Evolutionary conservation across 2,888 invertebrate species (phyloP).

Genomic region (Synergus itoensis): DNA sequence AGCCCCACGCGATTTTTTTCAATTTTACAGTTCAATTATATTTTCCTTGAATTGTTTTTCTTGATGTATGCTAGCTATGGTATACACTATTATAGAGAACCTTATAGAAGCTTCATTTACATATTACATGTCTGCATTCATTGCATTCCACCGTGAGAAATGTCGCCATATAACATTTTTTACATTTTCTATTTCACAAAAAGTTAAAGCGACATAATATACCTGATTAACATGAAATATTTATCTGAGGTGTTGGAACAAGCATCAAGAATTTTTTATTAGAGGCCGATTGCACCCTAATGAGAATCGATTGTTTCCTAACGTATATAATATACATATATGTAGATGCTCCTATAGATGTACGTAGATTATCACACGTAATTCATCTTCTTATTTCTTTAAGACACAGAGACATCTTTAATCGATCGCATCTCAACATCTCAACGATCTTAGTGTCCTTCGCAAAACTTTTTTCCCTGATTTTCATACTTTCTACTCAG

Average conservation of each 20-base stretch:
- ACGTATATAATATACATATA: neutral
- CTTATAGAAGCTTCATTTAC: neutral
- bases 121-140: neutral
- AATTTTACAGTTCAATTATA: too few species aligned
- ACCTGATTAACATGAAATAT: slow-evolving; percentile 16
- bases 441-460: slow-evolving; percentile 4
- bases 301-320: slow-evolving; percentile 22
- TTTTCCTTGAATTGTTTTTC: too few species aligned
- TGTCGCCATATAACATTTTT: neutral
- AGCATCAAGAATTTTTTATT: neutral
- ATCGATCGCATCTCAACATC: neutral
- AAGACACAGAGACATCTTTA: neutral
- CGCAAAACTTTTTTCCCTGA: neutral
- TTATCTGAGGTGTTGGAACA: slow-evolving; percentile 2
- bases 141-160: slow-evolving; percentile 1
- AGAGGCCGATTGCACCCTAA: neutral
- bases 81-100: too few species aligned
- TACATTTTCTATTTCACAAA: neutral
- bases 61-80: too few species aligned
- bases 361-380: slow-evolving; percentile 1
- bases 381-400: slow-evolving; percentile 19
- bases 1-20: too few species aligned
- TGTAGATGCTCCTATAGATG: neutral
- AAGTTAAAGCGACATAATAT: slow-evolving; percentile 11
- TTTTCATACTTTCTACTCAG: slow-evolving; percentile 18